Evolutionary conservation across 2,888 invertebrate genomes (phyloP).

Genomic region (Prosopocoilus inquinatus): DNA sequence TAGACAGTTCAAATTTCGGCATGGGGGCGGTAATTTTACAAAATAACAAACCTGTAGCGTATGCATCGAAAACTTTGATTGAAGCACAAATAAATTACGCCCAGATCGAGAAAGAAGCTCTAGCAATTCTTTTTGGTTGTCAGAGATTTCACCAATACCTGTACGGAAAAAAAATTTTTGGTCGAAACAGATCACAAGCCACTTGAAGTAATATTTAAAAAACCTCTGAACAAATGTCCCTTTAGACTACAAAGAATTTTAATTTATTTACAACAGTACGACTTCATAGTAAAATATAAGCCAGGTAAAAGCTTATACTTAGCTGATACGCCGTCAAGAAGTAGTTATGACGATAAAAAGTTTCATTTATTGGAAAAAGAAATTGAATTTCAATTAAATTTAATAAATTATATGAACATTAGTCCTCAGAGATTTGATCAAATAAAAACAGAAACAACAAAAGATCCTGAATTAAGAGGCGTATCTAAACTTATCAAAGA

Average conservation of each 20-base stretch:
- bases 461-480: background rate
- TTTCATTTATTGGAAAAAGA: background rate
- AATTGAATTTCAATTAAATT: background rate
- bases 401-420: background rate
- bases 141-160: too few species aligned
- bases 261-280: background rate
- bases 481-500: background rate
- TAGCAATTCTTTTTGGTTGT: background rate
- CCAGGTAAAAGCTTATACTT: background rate
- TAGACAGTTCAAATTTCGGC: too few species aligned
- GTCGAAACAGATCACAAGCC: too few species aligned
- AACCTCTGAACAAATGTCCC: too few species aligned
- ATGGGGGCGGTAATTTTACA: too few species aligned
- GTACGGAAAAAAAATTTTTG: too few species aligned
- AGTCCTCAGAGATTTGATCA: background rate
- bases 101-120: too few species aligned
- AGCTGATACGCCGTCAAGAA: background rate
- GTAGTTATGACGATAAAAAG: background rate
- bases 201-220: too few species aligned
- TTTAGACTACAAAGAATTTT: constrained; percentile 1
- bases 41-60: too few species aligned
- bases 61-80: too few species aligned
- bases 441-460: too few species aligned
- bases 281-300: background rate
- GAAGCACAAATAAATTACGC: background rate